Conservation (phyloP, 2,888 invertebrate species). For the Bugula neritina region DNA sequence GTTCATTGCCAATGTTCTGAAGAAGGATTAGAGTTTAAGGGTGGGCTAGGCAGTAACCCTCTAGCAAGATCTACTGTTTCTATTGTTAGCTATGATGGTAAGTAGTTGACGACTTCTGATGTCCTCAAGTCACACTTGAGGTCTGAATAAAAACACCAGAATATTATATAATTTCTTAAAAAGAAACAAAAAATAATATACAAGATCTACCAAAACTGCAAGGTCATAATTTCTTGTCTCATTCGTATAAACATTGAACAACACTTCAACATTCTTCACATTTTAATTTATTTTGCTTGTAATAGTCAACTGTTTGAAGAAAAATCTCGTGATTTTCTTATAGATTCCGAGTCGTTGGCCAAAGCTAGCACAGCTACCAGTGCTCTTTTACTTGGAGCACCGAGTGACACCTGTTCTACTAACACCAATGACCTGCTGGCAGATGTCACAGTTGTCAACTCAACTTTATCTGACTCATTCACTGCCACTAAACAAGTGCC, state of each 20-base stretch:
- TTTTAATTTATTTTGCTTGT: too few species aligned
- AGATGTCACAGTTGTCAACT: background rate
- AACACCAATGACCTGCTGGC: slow-evolving; percentile 12
- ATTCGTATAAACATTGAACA: too few species aligned
- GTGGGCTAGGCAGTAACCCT: background rate
- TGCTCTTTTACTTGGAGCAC: background rate
- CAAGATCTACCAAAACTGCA: too few species aligned
- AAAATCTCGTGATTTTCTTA: too few species aligned
- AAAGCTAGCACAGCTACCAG: background rate
- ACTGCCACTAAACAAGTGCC: background rate
- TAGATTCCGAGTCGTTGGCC: background rate
- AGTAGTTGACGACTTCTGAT: background rate
- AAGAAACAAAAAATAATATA: too few species aligned
- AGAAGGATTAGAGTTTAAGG: background rate
- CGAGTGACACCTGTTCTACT: slow-evolving; percentile 2
- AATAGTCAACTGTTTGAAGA: too few species aligned
- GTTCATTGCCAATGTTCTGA: background rate
- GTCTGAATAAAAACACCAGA: too few species aligned
- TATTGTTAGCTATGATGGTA: slow-evolving; percentile 5
- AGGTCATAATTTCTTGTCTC: too few species aligned
- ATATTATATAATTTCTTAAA: too few species aligned
- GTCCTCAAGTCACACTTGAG: too few species aligned
- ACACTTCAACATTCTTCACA: too few species aligned
- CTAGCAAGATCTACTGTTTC: slow-evolving; percentile 3
- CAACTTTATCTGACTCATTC: background rate